These are phyloP conservation scores for Carettochelys insculpta DNA, from an alignment of 2,113 vertebrate genomes.

Conservation along the genomic window DNA sequence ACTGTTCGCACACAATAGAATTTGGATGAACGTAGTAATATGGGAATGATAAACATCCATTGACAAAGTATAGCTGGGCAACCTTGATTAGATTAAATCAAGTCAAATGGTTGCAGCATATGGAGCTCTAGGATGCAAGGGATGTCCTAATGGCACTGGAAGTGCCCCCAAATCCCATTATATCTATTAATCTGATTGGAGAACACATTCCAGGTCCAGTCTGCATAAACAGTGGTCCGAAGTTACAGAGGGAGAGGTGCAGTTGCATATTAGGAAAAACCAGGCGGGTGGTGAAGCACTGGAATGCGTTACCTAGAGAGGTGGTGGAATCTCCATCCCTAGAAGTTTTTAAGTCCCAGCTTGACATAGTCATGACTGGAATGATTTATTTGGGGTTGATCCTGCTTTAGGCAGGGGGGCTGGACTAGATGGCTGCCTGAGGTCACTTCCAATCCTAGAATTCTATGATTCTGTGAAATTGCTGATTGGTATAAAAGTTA, in stretches of 20 bases:
- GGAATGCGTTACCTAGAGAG: too few species aligned
- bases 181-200: conserved; percentile 76
- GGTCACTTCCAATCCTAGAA: too few species aligned
- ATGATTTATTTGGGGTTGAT: too few species aligned
- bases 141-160: conserved; percentile 75
- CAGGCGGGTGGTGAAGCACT: too few species aligned
- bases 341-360: too few species aligned
- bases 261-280: too few species aligned
- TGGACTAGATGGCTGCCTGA: too few species aligned
- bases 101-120: conserved; percentile 73
- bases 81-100: conserved; percentile 77
- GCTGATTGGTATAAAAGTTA: neutral
- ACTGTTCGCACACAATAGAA: neutral
- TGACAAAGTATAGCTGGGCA: conserved; percentile 69
- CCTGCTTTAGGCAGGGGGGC: too few species aligned
- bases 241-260: too few species aligned
- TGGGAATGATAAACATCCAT: conserved; percentile 41
- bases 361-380: too few species aligned
- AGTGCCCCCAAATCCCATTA: conserved; percentile 80
- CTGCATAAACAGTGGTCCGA: conserved; percentile 66
- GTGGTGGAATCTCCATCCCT: too few species aligned
- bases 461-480: too few species aligned
- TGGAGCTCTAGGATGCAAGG: conserved; percentile 71
- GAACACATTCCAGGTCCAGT: conserved; percentile 72
- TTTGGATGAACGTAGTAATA: neutral